A percentile compares a stretch with the other conserved stretches of the same genome.
These are phyloP conservation scores for Phaethornis superciliosus DNA, from an alignment of 2,113 vertebrate species.

Conservation along the genomic window DNA sequence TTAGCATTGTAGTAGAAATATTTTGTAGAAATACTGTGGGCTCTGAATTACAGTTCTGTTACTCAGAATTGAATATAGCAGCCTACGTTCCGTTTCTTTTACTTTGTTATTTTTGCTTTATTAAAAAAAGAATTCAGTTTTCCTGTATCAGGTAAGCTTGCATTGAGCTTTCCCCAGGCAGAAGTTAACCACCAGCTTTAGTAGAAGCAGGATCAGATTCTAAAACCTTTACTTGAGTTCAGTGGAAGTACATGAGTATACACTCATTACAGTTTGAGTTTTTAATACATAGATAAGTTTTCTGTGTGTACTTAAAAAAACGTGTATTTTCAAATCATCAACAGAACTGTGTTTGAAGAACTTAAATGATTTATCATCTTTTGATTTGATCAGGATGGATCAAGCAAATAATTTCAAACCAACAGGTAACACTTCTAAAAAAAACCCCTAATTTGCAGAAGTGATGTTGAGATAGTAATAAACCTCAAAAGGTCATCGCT, in stretches of 20 bases:
- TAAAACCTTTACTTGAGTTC: background rate
- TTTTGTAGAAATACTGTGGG: background rate
- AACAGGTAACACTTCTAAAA: conserved; percentile 81
- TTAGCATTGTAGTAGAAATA: background rate
- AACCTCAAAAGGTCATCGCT: background rate
- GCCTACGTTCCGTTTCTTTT: background rate
- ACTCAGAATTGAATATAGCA: background rate
- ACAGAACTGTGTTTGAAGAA: conserved; percentile 95
- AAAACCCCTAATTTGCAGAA: background rate
- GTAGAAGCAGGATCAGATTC: background rate
- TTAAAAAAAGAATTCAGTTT: background rate
- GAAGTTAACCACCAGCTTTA: background rate
- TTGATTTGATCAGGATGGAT: conserved; percentile 91
- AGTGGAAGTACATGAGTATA: background rate
- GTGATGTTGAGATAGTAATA: background rate
- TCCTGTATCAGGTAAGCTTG: background rate
- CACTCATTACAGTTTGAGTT: background rate
- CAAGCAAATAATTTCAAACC: conserved; percentile 91
- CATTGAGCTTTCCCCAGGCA: background rate
- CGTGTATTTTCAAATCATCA: conserved; percentile 43
- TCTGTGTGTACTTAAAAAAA: conserved; percentile 12
- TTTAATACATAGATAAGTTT: background rate
- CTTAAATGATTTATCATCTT: conserved; percentile 89
- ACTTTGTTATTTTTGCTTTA: background rate
- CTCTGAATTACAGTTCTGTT: background rate